A percentile compares a stretch with the other conserved stretches of the same genome.
phyloP scores from a whole-genome alignment of 1,140 invertebrate species.

The Saccostrea glomerata region DNA sequence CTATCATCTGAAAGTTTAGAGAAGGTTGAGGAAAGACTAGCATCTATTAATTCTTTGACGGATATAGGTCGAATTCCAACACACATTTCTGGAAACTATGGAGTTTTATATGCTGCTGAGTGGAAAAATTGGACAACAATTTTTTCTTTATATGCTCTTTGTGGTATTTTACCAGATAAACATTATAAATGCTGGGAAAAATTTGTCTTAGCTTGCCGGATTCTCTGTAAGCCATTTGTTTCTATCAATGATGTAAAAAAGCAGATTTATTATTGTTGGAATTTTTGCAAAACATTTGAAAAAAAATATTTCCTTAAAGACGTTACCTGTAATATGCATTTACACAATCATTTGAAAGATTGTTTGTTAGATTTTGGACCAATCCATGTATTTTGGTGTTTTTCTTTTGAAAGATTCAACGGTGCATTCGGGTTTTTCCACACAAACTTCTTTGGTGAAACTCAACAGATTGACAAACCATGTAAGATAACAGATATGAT shows the following conservation, averaged over 20 bases:
- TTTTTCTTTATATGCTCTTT: not conserved
- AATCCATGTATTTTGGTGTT: constrained; percentile 12
- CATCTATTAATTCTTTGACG: not conserved
- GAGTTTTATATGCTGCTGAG: not conserved
- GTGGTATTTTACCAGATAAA: constrained; percentile 11
- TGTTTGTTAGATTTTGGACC: not conserved
- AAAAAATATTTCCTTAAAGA: not conserved
- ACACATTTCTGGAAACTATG: constrained; percentile 27
- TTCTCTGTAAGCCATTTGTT: constrained; percentile 1
- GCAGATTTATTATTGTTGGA: not conserved
- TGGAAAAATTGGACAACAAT: not conserved
- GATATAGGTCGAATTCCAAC: not conserved
- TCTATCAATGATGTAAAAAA: not conserved
- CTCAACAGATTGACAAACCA: no score
- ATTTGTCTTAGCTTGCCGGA: constrained; percentile 3
- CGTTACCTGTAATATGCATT: constrained; percentile 21
- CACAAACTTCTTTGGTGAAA: constrained; percentile 15
- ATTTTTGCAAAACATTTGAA: constrained; percentile 12
- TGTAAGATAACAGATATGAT: not conserved
- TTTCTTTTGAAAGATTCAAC: constrained; percentile 40
- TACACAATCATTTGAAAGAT: constrained; percentile 40
- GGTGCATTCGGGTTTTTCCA: not conserved
- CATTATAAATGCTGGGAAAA: constrained; percentile 6
- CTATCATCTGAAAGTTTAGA: not conserved
- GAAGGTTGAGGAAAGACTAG: not conserved